A percentile compares a stretch with the other conserved stretches of the same genome.
Evolutionary conservation across 2,888 invertebrate species (phyloP).

Genomic region (Mythimna albipuncta): DNA sequence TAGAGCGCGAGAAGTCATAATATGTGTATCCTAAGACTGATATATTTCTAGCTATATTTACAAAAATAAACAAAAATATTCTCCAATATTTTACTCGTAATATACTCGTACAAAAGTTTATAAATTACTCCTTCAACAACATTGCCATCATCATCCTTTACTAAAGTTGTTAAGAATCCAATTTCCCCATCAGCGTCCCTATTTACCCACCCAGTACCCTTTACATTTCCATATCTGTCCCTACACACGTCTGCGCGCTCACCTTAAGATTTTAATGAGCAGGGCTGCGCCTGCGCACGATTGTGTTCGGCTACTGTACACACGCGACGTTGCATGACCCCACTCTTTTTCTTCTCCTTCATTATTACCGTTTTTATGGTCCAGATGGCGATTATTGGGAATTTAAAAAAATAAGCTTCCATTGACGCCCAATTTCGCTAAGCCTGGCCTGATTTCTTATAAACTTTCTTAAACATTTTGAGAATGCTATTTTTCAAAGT

Average conservation of each 20-base stretch:
- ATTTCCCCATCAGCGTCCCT: conserved; percentile 29
- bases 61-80: background rate
- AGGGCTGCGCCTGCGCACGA: conserved; percentile 56
- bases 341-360: conserved; percentile 68
- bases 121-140: background rate
- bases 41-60: background rate
- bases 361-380: conserved; percentile 67
- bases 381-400: conserved; percentile 58
- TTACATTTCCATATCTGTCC: conserved; percentile 59
- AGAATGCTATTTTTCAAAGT: conserved; percentile 20
- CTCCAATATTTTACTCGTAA: background rate
- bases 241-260: conserved; percentile 55
- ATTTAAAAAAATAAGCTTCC: conserved; percentile 55
- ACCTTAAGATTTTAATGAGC: conserved; percentile 69
- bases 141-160: background rate
- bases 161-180: conserved; percentile 8
- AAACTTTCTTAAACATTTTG: conserved; percentile 27
- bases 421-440: conserved; percentile 51
- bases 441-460: conserved; percentile 27
- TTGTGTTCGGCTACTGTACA: conserved; percentile 75
- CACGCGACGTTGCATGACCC: conserved; percentile 88
- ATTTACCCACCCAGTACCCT: conserved; percentile 43
- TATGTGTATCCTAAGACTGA: background rate
- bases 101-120: background rate
- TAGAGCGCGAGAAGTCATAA: no score